Evolutionary conservation across 2,888 invertebrate genomes (phyloP).

Genomic region (Tryphoninae sp.): DNA sequence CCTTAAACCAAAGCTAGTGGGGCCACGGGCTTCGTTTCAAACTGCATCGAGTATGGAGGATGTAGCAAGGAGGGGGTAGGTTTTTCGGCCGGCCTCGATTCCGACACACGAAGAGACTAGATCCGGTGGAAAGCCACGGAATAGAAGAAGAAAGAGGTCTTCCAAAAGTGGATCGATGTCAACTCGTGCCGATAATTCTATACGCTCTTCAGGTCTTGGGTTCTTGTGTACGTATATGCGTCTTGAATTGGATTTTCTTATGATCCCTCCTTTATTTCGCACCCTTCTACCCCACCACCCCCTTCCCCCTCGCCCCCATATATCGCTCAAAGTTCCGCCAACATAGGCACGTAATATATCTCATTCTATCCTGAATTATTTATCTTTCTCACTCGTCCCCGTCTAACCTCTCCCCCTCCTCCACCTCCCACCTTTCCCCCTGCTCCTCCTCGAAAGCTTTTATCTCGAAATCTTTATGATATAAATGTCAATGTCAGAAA

Average conservation of each 20-base stretch:
- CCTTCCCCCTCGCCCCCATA: not conserved
- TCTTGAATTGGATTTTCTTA: slow-evolving; percentile 16
- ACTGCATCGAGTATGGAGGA: slow-evolving; percentile 17
- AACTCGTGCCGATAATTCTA: not conserved
- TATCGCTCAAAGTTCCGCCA: slow-evolving; percentile 15
- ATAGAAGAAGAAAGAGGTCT: not conserved
- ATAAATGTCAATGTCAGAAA: slow-evolving; percentile 38
- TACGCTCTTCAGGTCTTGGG: not conserved
- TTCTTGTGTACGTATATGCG: not conserved
- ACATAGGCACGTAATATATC: slow-evolving; percentile 20
- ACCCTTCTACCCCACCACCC: too few species aligned
- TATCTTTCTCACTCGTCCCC: not conserved
- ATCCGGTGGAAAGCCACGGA: slow-evolving; percentile 5
- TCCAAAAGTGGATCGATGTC: slow-evolving; percentile 33
- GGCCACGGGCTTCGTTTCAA: slow-evolving; percentile 12
- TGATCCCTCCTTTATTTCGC: slow-evolving; percentile 24
- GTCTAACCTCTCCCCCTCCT: not conserved
- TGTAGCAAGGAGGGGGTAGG: slow-evolving; percentile 4
- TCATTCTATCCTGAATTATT: slow-evolving; percentile 36
- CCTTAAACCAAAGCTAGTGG: slow-evolving; percentile 18
- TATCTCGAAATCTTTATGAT: slow-evolving; percentile 14
- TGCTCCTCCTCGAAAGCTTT: not conserved
- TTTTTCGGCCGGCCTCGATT: slow-evolving; percentile 27
- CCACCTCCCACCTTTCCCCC: not conserved
- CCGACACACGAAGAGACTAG: slow-evolving; percentile 9